These are phyloP conservation scores for Pelobates fuscus DNA, from an alignment of 2,113 vertebrate species.

Conservation along the genomic window DNA sequence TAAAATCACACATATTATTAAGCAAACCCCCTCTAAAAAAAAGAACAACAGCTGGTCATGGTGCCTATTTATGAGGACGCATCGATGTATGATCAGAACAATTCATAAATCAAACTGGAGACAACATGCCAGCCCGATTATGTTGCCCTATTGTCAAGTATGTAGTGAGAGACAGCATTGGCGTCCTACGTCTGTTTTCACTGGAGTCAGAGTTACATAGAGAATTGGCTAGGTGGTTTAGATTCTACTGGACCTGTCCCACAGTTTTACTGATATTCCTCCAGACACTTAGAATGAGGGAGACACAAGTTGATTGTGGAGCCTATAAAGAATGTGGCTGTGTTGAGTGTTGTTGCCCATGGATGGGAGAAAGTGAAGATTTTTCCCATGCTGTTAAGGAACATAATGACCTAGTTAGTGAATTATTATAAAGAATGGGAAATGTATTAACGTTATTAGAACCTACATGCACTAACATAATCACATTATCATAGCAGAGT, in stretches of 20 bases:
- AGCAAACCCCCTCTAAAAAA: background rate
- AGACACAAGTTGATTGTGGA: background rate
- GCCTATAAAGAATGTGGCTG: background rate
- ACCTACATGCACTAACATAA: too few relatives aligned
- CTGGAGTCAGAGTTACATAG: background rate
- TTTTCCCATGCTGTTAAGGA: background rate
- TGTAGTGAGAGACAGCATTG: background rate
- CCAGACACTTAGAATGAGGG: background rate
- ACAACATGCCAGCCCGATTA: background rate
- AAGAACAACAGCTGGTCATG: background rate
- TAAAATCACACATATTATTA: too few relatives aligned
- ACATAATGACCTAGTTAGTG: background rate
- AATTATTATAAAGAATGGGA: background rate
- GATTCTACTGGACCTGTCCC: background rate
- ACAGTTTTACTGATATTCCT: background rate
- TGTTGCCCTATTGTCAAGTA: background rate
- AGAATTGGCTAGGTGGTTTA: background rate
- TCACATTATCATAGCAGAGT: too few relatives aligned
- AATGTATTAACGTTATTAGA: too few relatives aligned
- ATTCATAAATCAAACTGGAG: background rate
- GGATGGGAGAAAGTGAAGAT: background rate
- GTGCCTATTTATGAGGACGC: background rate
- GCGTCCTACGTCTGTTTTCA: background rate
- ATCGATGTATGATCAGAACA: background rate
- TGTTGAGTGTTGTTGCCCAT: background rate